These are phyloP conservation scores for Enteromius anoplus DNA, from an alignment of 2,797 vertebrate genomes.

Conservation along the genomic window DNA sequence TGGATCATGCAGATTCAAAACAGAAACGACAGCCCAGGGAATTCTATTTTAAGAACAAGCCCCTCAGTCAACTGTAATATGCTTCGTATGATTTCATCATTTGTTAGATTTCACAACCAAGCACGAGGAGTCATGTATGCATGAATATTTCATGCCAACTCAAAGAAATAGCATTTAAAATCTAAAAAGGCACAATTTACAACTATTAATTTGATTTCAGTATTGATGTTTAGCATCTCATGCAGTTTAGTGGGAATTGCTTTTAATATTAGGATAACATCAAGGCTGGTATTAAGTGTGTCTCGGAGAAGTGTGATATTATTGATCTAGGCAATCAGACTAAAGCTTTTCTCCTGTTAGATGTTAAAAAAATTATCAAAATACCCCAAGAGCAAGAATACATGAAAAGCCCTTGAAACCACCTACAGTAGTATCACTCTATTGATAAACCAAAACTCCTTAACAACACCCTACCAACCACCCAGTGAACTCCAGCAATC, in stretches of 20 bases:
- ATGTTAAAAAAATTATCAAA: neutral
- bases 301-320: neutral
- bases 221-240: too few species aligned
- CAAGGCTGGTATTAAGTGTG: neutral
- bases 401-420: neutral
- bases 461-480: neutral
- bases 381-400: neutral
- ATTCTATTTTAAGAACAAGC: slow-evolving; percentile 12
- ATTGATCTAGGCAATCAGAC: neutral
- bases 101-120: neutral
- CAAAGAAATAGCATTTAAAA: neutral
- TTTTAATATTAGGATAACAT: neutral
- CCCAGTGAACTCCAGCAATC: neutral
- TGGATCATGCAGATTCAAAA: slow-evolving; percentile 8
- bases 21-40: slow-evolving; percentile 21
- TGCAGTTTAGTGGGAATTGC: neutral
- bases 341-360: neutral
- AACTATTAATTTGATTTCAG: neutral
- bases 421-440: neutral
- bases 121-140: neutral
- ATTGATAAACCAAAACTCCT: neutral
- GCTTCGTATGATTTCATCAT: slow-evolving; percentile 23
- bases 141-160: neutral
- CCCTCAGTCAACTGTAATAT: slow-evolving; percentile 19
- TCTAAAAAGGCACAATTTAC: neutral